Base-by-base conservation (phyloP, 2,797 vertebrate genomes). In the Nannoperca obscura region DNA sequence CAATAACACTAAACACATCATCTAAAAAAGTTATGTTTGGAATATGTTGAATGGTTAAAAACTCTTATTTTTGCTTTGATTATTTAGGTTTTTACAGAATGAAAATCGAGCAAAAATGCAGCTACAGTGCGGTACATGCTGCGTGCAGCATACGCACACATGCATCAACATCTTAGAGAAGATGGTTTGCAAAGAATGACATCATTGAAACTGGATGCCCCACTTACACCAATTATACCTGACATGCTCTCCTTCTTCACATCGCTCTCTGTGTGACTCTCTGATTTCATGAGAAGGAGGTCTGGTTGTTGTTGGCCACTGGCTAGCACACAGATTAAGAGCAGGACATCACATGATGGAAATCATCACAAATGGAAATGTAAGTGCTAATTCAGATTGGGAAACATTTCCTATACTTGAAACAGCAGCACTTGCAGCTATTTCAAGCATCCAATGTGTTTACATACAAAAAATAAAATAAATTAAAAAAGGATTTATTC, bases 181-280 rank as follows among this genome's bases (percentile, higher is more conserved):
- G 70, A 60, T 50, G 38, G 61, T 73, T 78, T 85, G 66, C 78
- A 86, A 60, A 71, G 89, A 84, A 86, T 94, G 92, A 94, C 88
- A 92, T 93, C 91, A 94, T 6, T 91, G 91, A 91, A 94, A 94
- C 86, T 86, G 71, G 92, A 93, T 86, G 87, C 91, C 69, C 67
- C 87, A 90, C 86, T 93, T 86, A 88, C 49, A 78, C 84, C 86
- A 92, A 91, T 94, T 93, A 91, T 83, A 90, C 86, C 88, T 85
- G 82, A 82, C 79, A 73, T 81, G 77, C 77, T 71, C 81, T 74
- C 66, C 50, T 40, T 47, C 78, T 65, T 70, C 74, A 73, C 36
- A 44, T 84, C 86, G 77, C 40, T 63, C 66, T 71, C 47, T 66
- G 12, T 59, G 15, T 59, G 3, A 63, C 34, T 74, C 67, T 81